Evolutionary conservation across 2,113 vertebrate genomes (phyloP).

Genomic region (Hepsetus odoe): DNA sequence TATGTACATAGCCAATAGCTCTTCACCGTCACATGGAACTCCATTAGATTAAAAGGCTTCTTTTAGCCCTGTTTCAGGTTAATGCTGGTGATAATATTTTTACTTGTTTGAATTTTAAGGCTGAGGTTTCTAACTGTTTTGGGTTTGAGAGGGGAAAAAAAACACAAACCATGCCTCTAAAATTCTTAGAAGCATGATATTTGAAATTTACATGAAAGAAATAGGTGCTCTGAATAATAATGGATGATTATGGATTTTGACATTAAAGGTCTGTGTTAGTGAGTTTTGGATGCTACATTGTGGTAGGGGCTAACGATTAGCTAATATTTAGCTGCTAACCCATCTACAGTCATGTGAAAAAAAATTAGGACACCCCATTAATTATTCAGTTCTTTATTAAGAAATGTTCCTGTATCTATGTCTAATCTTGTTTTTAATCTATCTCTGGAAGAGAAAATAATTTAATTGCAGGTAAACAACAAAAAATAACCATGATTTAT

Average conservation of each 20-base stretch:
- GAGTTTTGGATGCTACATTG: no score
- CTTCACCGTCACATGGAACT: background rate
- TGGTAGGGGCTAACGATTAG: no score
- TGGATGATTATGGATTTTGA: background rate
- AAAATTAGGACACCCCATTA: no score
- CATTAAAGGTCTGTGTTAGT: no score
- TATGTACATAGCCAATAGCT: background rate
- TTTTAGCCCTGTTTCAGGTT: background rate
- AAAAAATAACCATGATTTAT: no score
- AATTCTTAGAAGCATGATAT: background rate
- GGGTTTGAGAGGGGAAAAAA: background rate
- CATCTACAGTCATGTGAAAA: no score
- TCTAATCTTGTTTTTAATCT: no score
- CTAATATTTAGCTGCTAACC: no score
- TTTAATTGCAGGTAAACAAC: no score
- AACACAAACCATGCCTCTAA: background rate
- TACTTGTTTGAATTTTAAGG: background rate
- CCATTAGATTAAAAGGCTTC: background rate
- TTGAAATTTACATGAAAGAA: background rate
- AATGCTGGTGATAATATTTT: slow-evolving; percentile 31
- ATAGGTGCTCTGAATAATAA: background rate
- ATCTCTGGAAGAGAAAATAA: no score
- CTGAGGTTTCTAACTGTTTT: background rate
- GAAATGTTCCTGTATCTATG: no score
- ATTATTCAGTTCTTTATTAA: no score